Percentiles rank a stretch among this genome's conserved stretches.
These are phyloP conservation scores for Malurus cyaneus DNA, from an alignment of 2,113 vertebrate species.

Conservation along the genomic window DNA sequence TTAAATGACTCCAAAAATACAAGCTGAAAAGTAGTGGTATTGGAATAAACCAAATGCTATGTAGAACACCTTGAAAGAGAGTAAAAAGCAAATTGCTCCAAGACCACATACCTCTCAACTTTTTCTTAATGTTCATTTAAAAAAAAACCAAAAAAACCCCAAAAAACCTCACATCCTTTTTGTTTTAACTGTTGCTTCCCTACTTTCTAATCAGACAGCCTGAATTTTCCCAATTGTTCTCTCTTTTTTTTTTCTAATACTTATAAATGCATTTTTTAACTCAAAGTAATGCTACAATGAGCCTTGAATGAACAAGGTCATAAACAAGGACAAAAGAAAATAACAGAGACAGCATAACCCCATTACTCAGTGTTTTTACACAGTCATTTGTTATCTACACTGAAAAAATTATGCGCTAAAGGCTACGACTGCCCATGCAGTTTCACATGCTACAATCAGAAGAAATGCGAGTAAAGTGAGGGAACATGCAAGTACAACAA, in stretches of 20 bases:
- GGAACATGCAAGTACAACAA: background rate
- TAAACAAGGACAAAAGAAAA: conserved; percentile 32
- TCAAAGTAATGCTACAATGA: background rate
- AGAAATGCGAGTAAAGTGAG: background rate
- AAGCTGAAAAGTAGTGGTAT: background rate
- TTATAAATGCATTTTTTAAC: background rate
- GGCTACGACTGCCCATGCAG: background rate
- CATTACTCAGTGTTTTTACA: background rate
- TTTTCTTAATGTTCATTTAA: background rate
- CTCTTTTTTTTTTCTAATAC: background rate
- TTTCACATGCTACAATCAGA: background rate
- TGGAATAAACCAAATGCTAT: background rate
- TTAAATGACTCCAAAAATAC: background rate
- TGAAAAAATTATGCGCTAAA: background rate
- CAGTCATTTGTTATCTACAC: background rate
- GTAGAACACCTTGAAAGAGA: background rate
- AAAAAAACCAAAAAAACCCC: fast-evolving
- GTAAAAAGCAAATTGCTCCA: background rate
- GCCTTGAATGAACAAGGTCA: conserved; percentile 16
- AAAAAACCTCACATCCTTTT: background rate
- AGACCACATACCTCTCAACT: fast-evolving
- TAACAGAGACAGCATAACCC: background rate
- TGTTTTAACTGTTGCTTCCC: background rate
- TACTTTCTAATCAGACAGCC: background rate
- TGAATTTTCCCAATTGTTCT: background rate